These are phyloP conservation scores for Lethenteron reissneri DNA, from an alignment of 2,113 vertebrate species.

Conservation along the genomic window DNA sequence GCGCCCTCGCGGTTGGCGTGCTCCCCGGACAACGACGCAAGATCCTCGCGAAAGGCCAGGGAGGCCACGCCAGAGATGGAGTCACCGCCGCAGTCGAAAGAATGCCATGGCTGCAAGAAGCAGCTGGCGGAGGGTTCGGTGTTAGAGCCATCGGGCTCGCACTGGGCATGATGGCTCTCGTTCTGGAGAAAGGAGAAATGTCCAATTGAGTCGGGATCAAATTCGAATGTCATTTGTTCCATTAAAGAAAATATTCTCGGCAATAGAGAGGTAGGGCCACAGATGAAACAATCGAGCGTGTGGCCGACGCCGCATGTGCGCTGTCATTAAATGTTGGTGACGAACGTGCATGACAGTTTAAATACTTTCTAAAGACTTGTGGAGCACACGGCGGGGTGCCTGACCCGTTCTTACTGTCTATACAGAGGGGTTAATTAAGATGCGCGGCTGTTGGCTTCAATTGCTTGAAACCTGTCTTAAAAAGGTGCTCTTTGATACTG, in stretches of 20 bases:
- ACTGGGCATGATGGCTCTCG: conserved; percentile 16
- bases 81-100: conserved; percentile 14
- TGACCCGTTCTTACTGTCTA: conserved; percentile 18
- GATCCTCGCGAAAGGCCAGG: conserved; percentile 18
- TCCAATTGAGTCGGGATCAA: conserved; percentile 19
- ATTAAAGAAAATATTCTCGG: conserved; percentile 11
- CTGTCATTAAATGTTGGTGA: neutral
- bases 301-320: neutral
- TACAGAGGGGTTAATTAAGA: conserved; percentile 22
- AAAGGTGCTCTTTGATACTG: too few relatives aligned
- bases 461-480: too few relatives aligned
- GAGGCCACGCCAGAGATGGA: conserved; percentile 23
- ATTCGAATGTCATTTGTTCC: conserved; percentile 26
- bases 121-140: conserved; percentile 16
- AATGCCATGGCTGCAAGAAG: conserved; percentile 19
- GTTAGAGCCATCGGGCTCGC: conserved; percentile 21
- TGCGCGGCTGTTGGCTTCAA: conserved; percentile 9
- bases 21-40: conserved; percentile 12
- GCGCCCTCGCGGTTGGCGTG: conserved; percentile 27
- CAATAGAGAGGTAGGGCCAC: neutral
- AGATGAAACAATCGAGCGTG: neutral
- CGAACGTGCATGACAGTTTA: neutral
- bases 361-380: conserved; percentile 26
- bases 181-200: conserved; percentile 31
- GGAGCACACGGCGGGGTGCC: conserved; percentile 17